phyloP scores from a whole-genome alignment of 2,888 invertebrate genomes.

The Chymomyza procnemis region DNA sequence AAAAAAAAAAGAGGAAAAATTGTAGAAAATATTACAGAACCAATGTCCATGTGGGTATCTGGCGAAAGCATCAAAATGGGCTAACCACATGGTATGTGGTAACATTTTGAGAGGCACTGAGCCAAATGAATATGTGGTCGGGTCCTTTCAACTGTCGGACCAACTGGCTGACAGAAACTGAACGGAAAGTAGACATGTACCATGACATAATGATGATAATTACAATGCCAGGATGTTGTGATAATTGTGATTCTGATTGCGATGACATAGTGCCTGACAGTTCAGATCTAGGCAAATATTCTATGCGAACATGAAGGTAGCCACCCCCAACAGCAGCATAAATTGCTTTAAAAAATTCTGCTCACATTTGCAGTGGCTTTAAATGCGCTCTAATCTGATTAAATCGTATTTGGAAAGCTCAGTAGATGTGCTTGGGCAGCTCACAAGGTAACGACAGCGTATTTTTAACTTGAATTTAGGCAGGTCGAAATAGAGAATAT shows the following conservation, averaged over 20 bases:
- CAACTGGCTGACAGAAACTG: not conserved
- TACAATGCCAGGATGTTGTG: not conserved
- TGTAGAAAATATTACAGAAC: not conserved
- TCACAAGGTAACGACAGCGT: too few species aligned
- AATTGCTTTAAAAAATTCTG: too few species aligned
- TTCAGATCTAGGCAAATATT: not conserved
- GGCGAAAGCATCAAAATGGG: constrained; percentile 6
- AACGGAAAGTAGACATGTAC: not conserved
- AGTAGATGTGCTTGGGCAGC: too few species aligned
- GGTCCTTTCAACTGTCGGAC: not conserved
- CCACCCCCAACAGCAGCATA: too few species aligned
- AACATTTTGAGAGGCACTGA: not conserved
- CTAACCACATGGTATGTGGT: not conserved
- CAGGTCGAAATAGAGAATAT: too few species aligned
- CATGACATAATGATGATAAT: constrained; percentile 1
- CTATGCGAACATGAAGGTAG: too few species aligned
- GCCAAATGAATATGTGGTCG: not conserved
- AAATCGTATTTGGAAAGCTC: too few species aligned
- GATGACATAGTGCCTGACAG: not conserved
- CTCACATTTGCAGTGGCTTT: too few species aligned
- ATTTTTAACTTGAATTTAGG: too few species aligned
- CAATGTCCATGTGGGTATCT: not conserved
- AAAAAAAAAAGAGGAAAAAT: not conserved
- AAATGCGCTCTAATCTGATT: too few species aligned
- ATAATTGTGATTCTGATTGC: not conserved